Evolutionary conservation across 2,888 invertebrate species (phyloP), one percentile per base, ranked within the genome.

Genomic region (Hedychridium roseum): DNA sequence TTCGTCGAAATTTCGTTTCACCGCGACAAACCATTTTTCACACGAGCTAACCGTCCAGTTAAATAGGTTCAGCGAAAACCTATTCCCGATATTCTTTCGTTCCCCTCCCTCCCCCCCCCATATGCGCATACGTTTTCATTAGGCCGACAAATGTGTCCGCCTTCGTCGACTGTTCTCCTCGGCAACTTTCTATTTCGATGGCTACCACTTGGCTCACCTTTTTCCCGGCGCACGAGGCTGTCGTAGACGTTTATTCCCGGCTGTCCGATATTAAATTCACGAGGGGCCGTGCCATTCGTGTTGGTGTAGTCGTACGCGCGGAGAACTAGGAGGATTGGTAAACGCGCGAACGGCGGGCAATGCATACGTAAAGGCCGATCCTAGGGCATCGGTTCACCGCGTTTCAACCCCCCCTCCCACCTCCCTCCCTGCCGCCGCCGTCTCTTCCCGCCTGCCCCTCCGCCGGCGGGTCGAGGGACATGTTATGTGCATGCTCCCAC

Each of bases 211-310:
- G n/a, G n/a, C n/a, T n/a, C n/a, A n/a, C n/a, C n/a, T n/a, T n/a
- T n/a, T 38, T 30, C 43, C 16, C 39, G 12, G 31, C 30, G 18
- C 15, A 30, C 23, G 28, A 12, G 3, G 20, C 23, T 15, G 16
- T 21, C 32, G 32, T 9, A 17, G 35, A 31, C 38, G 41, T 52
- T 65, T 53, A 54, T 53, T 59, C 53, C 51, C 52, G 48, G 59
- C 36, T 51, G 57, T 42, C 43, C 54, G 47, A 62, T 57, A 66
- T 65, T 60, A 65, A 66, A 66, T 66, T 66, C 55, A 52, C 36
- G 45, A 49, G 50, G 40, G 39, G 26, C 38, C 40, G 45, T 47
- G 41, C 36, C 51, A 36, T 40, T 39, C 26, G 23, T 53, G 53
- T 48, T 55, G 44, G 37, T n/a, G n/a, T n/a, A n/a, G n/a, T n/a